Percentiles rank a stretch among this genome's conserved stretches.
Evolutionary conservation across 2,888 invertebrate species (phyloP).

Genomic region (Protodeltote pygarga): DNA sequence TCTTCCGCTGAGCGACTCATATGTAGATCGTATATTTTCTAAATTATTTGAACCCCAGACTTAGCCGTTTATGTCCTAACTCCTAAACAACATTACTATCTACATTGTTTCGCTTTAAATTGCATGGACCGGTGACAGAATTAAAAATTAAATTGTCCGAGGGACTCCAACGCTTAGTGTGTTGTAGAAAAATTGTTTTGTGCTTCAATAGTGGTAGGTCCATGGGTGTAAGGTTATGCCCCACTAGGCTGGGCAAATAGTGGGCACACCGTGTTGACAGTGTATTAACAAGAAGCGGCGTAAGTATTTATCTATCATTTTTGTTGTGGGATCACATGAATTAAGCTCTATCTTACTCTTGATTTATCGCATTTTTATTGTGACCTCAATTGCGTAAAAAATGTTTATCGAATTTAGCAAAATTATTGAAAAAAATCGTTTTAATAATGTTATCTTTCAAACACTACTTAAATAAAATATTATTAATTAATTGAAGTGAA

Average conservation of each 20-base stretch:
- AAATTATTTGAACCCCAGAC: slow-evolving; percentile 9
- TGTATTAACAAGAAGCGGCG: slow-evolving; percentile 66
- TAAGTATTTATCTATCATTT: slow-evolving; percentile 80
- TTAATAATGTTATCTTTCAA: too few relatives aligned
- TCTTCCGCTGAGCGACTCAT: too few relatives aligned
- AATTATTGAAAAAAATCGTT: neutral
- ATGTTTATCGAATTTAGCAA: neutral
- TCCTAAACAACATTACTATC: slow-evolving; percentile 31
- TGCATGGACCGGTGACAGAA: slow-evolving; percentile 83
- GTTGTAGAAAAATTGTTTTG: slow-evolving; percentile 76
- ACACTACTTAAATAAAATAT: too few relatives aligned
- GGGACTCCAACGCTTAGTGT: slow-evolving; percentile 78
- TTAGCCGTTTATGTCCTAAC: slow-evolving; percentile 46
- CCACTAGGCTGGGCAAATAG: slow-evolving; percentile 65
- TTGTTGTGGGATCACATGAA: slow-evolving; percentile 79
- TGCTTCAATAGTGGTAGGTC: slow-evolving; percentile 64
- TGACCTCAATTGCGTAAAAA: slow-evolving; percentile 62
- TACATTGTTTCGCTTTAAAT: slow-evolving; percentile 69
- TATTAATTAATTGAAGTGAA: too few relatives aligned
- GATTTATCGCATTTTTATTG: slow-evolving; percentile 68
- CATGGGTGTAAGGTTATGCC: slow-evolving; percentile 72
- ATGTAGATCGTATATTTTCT: neutral
- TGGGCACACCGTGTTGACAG: slow-evolving; percentile 64
- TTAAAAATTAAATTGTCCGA: slow-evolving; percentile 59
- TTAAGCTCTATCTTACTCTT: slow-evolving; percentile 69